Percentiles rank a stretch among this genome's conserved stretches.
Evolutionary conservation across 2,113 vertebrate species (phyloP).

Genomic region (Seriola quinqueradiata): DNA sequence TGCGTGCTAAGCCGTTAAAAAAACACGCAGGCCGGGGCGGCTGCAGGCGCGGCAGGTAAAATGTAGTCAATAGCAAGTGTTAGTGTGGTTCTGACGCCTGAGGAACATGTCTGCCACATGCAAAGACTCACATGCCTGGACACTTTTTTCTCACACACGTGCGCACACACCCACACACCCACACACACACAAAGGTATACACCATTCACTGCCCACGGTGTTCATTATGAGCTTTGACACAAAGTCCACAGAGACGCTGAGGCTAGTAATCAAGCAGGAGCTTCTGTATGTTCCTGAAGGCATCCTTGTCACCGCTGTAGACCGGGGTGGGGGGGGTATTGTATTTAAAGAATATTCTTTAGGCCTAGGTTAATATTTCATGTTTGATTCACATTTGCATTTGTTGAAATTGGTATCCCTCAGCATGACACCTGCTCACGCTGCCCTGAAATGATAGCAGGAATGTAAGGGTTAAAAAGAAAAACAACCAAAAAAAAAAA

Average conservation of each 20-base stretch:
- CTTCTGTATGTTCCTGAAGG: conserved; percentile 30
- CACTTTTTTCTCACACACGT: not conserved
- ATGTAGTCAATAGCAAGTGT: conserved; percentile 5
- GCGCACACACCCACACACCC: not conserved
- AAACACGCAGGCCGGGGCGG: conserved; percentile 3
- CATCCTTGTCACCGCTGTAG: conserved; percentile 1
- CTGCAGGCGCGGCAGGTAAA: conserved; percentile 33
- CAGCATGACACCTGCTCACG: not conserved
- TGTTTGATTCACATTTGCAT: conserved; percentile 11
- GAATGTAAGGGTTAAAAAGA: not conserved
- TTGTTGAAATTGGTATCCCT: not conserved
- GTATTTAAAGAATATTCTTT: conserved; percentile 14
- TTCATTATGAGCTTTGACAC: conserved; percentile 67
- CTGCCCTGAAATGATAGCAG: not conserved
- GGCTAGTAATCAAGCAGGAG: conserved; percentile 65
- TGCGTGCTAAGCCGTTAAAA: not conserved
- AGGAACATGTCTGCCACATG: conserved; percentile 33
- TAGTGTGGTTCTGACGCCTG: not conserved
- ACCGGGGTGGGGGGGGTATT: not conserved
- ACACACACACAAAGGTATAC: not conserved
- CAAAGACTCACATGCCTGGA: conserved; percentile 13
- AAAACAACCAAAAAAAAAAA: not conserved
- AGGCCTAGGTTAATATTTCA: conserved; percentile 2
- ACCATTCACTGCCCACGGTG: conserved; percentile 47
- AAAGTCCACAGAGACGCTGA: conserved; percentile 44